These are phyloP conservation scores for Pristionchus arcanus DNA, from an alignment of 2,888 invertebrate species.

Conservation along the genomic window DNA sequence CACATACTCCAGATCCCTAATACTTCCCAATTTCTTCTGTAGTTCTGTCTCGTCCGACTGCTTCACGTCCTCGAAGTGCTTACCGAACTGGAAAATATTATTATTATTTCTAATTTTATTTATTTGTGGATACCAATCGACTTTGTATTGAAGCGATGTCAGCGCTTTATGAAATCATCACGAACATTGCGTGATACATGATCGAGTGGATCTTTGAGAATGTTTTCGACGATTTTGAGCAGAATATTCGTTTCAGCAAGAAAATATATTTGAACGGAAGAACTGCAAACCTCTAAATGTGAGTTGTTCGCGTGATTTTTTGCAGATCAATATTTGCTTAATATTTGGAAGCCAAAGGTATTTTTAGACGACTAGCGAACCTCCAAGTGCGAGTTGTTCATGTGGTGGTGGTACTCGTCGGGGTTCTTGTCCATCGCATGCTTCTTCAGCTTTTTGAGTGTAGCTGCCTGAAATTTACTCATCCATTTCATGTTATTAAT, in stretches of 20 bases:
- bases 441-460: slow-evolving; percentile 88
- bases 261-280: background rate
- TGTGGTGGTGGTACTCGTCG: slow-evolving; percentile 98
- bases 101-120: background rate
- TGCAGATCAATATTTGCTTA: too few species aligned
- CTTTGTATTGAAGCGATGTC: too few species aligned
- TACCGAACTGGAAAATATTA: slow-evolving; percentile 58
- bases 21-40: slow-evolving; percentile 91
- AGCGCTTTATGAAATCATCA: too few species aligned
- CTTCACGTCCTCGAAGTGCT: slow-evolving; percentile 66
- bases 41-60: slow-evolving; percentile 84
- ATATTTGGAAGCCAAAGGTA: too few species aligned
- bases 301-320: slow-evolving; percentile 98
- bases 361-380: slow-evolving; percentile 73
- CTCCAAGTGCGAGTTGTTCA: slow-evolving; percentile 90
- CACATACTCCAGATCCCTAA: slow-evolving; percentile 93
- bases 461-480: slow-evolving; percentile 84
- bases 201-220: too few species aligned
- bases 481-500: background rate
- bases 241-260: background rate
- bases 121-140: background rate
- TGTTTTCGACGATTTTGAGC: too few species aligned
- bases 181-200: too few species aligned
- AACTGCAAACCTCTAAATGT: slow-evolving; percentile 82
- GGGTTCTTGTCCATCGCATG: slow-evolving; percentile 94